These are phyloP conservation scores for Lottia gigantea DNA, from an alignment of 2,888 invertebrate genomes.

Conservation along the genomic window DNA sequence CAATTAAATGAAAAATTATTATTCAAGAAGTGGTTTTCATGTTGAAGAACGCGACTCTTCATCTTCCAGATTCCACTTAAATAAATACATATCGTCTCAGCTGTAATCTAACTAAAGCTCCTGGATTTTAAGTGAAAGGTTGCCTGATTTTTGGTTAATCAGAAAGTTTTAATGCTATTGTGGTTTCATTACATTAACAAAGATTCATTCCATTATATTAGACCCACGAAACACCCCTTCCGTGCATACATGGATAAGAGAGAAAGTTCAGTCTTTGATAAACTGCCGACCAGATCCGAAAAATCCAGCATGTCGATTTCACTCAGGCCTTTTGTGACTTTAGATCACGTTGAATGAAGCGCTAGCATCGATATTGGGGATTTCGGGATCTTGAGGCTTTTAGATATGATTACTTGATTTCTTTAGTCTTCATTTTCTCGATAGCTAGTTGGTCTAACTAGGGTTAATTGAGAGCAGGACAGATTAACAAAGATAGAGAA, in stretches of 20 bases:
- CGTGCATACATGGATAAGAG: constrained; percentile 12
- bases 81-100: constrained; percentile 10
- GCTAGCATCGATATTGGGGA: constrained; percentile 9
- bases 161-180: constrained; percentile 11
- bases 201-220: constrained; percentile 29
- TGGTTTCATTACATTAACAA: constrained; percentile 30
- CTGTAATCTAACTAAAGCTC: background rate
- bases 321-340: constrained; percentile 4
- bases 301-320: constrained; percentile 11
- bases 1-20: constrained; percentile 3
- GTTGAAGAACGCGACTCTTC: constrained; percentile 3
- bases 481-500: background rate
- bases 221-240: constrained; percentile 17
- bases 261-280: constrained; percentile 5
- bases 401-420: constrained; percentile 5
- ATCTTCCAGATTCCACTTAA: background rate
- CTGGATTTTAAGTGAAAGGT: constrained; percentile 2
- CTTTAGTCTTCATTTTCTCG: constrained; percentile 6
- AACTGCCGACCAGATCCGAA: constrained; percentile 10
- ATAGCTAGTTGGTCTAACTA: background rate
- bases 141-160: background rate
- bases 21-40: constrained; percentile 9
- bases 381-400: background rate
- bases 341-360: constrained; percentile 9
- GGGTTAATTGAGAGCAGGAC: constrained; percentile 7